Percentiles rank a stretch among this genome's conserved stretches.
Evolutionary conservation across 2,113 vertebrate species (phyloP).

Genomic region (Lota lota): DNA sequence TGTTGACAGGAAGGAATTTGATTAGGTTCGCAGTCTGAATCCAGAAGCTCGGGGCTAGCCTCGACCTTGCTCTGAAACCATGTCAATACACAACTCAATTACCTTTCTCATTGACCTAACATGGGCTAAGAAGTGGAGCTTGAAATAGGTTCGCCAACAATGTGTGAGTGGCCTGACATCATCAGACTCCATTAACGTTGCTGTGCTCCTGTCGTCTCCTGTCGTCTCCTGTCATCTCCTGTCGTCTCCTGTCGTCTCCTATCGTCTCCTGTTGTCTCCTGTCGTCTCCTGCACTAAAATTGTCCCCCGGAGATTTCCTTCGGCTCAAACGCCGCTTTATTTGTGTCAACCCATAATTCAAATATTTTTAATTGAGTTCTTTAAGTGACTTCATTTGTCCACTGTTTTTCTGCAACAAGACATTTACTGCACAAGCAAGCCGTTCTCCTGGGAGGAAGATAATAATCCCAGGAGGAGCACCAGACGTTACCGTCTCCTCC

Average conservation of each 20-base stretch:
- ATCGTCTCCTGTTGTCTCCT: neutral
- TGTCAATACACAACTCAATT: constrained; percentile 48
- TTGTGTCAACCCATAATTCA: constrained; percentile 2
- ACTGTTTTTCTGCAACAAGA: neutral
- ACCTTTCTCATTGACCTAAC: constrained; percentile 60
- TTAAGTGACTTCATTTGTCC: neutral
- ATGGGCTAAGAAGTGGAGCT: constrained; percentile 59
- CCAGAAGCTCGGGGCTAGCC: constrained; percentile 19
- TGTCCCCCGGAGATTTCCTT: constrained; percentile 16
- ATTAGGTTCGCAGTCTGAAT: constrained; percentile 22
- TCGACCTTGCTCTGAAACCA: constrained; percentile 38
- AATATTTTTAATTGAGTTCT: neutral
- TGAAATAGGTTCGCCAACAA: constrained; percentile 61
- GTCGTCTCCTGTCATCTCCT: constrained; percentile 26
- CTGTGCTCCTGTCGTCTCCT: neutral
- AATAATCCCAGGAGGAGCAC: too few species aligned
- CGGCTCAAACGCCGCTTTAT: too few species aligned
- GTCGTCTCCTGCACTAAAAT: constrained; percentile 34
- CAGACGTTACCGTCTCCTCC: constrained; percentile 17
- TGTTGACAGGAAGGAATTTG: constrained; percentile 30
- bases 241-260: constrained; percentile 17
- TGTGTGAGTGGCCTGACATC: constrained; percentile 36
- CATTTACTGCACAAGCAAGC: too few species aligned
- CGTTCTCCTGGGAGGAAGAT: neutral
- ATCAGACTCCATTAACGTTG: constrained; percentile 32